Base-by-base conservation (phyloP, 2,113 vertebrate genomes). In the Martes martes region DNA sequence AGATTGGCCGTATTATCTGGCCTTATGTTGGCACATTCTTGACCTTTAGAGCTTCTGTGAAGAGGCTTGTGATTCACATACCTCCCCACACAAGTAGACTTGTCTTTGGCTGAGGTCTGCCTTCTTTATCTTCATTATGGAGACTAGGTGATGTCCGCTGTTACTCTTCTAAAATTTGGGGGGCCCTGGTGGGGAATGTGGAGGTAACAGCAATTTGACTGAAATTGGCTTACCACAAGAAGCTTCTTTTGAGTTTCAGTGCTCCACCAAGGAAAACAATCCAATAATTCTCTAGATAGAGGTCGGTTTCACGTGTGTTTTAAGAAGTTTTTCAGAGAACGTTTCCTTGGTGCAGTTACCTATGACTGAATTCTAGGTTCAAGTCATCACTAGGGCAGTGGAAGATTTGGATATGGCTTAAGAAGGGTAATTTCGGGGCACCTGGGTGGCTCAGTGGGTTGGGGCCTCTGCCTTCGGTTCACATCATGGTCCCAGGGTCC, bases 261-360 rank as follows among this genome's bases (percentile, higher is more conserved):
- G 81, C 50, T 86, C 76, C 19, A 73, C 57, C 63, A 81, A 76
- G 33, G 42, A 71, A 79, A 89, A 76, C 4, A 87, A 85, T 71
- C n/a, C 69, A 89, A 28, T 39, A 57, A 83, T 84, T 92, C 21
- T 82, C 33, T 52, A 18, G 18, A 55, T 6, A 61, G 67, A 91
- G 39, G 42, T 36, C 61, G 50, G 39, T 78, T 95, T 93, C 69
- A 67, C 15, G 33, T 81, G 11, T 83, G 78, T 96, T 95, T 94
- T 67, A 96, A 83, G 82, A 95, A 95, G 63, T 23, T 78, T 92
- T 80, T 91, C 50, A 86, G 52, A 78, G 67, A 15, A 47, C 11
- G 85, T 85, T 95, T 89, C 45, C 52, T 92, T 69, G 76, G 52
- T 83, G 83, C 23, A 82, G 11, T 74, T 94, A 33, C 11, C 55